These are phyloP conservation scores for Rotaria macrura DNA, from an alignment of 2,888 invertebrate species.

Conservation along the genomic window DNA sequence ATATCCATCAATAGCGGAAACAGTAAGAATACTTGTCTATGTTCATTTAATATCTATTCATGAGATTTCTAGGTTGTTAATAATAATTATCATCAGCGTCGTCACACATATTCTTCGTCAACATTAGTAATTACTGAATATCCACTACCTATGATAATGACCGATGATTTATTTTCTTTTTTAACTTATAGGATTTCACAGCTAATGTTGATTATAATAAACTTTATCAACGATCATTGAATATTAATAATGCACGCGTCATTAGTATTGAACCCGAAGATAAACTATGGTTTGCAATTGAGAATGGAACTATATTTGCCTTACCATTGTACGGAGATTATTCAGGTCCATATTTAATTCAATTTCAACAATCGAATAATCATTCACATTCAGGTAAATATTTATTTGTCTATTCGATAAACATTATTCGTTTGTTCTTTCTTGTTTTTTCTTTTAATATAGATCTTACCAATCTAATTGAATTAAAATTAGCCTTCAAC, in stretches of 20 bases:
- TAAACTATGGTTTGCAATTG: conserved; percentile 6
- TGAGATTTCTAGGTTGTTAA: neutral
- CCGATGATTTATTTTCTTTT: neutral
- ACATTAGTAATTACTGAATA: neutral
- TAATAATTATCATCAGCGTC: neutral
- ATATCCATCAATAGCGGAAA: neutral
- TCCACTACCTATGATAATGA: neutral
- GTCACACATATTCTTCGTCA: neutral
- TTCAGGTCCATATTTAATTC: neutral
- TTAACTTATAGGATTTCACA: neutral
- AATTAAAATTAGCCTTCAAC: neutral
- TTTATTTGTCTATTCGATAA: too few species aligned
- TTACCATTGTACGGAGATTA: neutral
- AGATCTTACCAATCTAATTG: neutral
- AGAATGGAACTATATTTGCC: conserved; percentile 4
- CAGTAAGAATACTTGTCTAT: neutral
- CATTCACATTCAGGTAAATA: neutral
- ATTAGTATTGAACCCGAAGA: neutral
- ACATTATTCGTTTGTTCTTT: too few species aligned
- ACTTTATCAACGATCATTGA: neutral
- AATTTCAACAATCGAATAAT: neutral
- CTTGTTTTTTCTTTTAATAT: too few species aligned
- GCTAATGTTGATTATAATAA: conserved; percentile 16
- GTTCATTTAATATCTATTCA: neutral
- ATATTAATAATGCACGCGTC: neutral